Evolutionary conservation across 1,140 invertebrate genomes (phyloP), one percentile per base, ranked within the genome.

Genomic region (Lepidurus packardi): DNA sequence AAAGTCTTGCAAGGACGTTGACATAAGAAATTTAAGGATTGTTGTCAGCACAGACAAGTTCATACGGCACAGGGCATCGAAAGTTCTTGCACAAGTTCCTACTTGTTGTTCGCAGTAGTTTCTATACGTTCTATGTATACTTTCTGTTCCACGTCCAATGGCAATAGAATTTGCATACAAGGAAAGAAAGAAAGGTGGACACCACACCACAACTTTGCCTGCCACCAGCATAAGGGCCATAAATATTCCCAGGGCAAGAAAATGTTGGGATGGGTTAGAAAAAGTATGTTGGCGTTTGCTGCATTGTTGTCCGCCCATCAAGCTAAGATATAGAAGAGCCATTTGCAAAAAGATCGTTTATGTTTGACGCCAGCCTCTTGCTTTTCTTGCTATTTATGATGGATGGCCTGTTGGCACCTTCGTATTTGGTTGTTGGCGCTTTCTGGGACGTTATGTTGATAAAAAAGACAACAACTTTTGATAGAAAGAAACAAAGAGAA

Each of bases 221-320:
- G 53, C 53, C 53, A 65, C 53, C 53, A 65, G 13, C 53, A 4
- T 65, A 7, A 65, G 13, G 53, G 53, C 53, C 53, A 65, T 65
- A 65, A 65, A 16, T 65, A 65, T 65, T 65, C 21, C 53, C 53
- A 13, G 21, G 21, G 16, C 6, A 65, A 65, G 53, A 65, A 65
- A 65, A 65, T 65, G 8, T 13, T 65, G 53, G 13, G 53, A 7
- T 65, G 53, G 45, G 53, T 65, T 65, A 65, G 53, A 65, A 65
- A 65, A 65, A 65, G 53, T 21, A 21, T 11, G 53, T 65, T 65
- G 53, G 53, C 13, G 53, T 65, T 65, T 65, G 8, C 53, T 13
- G 53, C n/a, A 65, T 65, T 65, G 53, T 65, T 65, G 53, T 65
- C 53, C 53, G 53, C 53, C 53, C 53, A 65, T 65, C 53, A n/a